These are phyloP conservation scores for Drosophila nigricruria DNA, from an alignment of 2,888 invertebrate genomes.

Conservation along the genomic window DNA sequence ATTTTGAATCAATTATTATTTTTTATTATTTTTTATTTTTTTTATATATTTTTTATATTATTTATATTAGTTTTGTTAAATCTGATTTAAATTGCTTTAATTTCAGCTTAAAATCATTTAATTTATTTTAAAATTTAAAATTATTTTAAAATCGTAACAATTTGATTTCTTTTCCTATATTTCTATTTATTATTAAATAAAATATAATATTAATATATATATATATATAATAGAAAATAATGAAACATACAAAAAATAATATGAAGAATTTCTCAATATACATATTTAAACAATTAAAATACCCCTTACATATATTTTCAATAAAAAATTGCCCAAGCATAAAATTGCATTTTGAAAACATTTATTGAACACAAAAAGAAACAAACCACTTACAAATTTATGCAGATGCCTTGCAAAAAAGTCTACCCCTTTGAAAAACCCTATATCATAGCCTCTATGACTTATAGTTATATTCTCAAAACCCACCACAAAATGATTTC, in stretches of 20 bases:
- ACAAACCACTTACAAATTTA: conserved; percentile 32
- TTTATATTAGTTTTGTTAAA: too few relatives aligned
- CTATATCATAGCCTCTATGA: not conserved
- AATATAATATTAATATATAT: too few relatives aligned
- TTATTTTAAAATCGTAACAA: too few relatives aligned
- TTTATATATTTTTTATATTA: too few relatives aligned
- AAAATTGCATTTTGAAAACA: conserved; percentile 10
- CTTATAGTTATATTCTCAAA: not conserved
- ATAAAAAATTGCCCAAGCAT: conserved; percentile 5
- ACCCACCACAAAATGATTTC: conserved; percentile 44
- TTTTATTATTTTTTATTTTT: too few relatives aligned
- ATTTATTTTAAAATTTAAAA: too few relatives aligned
- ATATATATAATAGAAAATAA: not conserved
- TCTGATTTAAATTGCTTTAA: too few relatives aligned
- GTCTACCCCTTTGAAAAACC: not conserved
- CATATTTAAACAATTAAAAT: not conserved
- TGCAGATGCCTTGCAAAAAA: conserved; percentile 14
- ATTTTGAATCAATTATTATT: too few relatives aligned
- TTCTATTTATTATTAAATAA: too few relatives aligned
- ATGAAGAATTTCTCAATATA: not conserved
- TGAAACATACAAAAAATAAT: not conserved
- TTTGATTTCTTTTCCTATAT: too few relatives aligned
- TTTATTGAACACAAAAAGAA: not conserved
- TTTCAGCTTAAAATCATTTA: too few relatives aligned
- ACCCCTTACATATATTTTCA: not conserved